Base-by-base conservation (phyloP, 2,797 vertebrate species). In the Silurus lanzhouensis region DNA sequence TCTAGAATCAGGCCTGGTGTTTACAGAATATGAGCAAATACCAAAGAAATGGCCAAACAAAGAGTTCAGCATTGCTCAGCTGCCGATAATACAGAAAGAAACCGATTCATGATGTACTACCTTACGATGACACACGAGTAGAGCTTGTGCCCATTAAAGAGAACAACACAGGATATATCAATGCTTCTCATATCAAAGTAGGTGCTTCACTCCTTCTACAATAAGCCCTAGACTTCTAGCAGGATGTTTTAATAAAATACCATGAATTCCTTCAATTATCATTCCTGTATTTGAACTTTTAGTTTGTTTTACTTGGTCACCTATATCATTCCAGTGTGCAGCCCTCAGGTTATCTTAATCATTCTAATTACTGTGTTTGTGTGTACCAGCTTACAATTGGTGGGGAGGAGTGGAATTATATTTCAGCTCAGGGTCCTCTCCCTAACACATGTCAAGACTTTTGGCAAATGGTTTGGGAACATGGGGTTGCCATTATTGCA, bases 381-480 rank as follows among this genome's bases (percentile, higher is more conserved):
- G 0, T 88, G 90, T 82, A 83, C 80, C 87, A 99, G 98, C 89
- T 98, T 74, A 96, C 95, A 48, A 95, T 98, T 19, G 93, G 95
- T 1, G 96, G 97, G 63, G 94, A 96, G 44, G 97, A 98, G 87
- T 99, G 98, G 98, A 97, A 96, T 93, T 99, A 99, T 89, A 98
- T 99, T 63, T 97, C 98, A 83, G 95, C 98, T 0, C 98, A 99
- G 92, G 98, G 97, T 60, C 98, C 98, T 3, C 91, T 99, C 87
- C 93, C 96, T 17, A 96, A 95, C 84, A 99, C 98, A 0, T 99
- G 98, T 89, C 96, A 96, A 89, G 98, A 99, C 90, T 99, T 99
- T 92, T 99, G 98, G 98, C 98, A 99, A 94, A 99, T 99, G 98
- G 96, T 99, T 83, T 99, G 98, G 98, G 98, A 99, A 81, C 98